Percentiles rank a stretch among this genome's conserved stretches.
phyloP scores from a whole-genome alignment of 2,888 invertebrate species.

The Meteorus cinctellus region DNA sequence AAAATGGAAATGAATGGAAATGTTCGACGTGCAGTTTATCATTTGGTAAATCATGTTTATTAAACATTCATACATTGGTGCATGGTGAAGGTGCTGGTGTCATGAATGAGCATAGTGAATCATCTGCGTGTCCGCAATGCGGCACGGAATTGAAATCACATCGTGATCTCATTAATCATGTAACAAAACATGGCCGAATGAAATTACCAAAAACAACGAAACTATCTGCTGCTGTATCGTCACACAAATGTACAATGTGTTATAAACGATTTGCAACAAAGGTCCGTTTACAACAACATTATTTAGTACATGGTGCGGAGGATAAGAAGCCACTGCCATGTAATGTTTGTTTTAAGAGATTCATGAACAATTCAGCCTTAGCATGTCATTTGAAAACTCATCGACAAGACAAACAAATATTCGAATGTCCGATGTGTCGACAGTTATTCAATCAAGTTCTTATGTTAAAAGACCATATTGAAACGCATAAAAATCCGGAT shows the following conservation, averaged over 20 bases:
- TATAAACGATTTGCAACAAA: conserved; percentile 79
- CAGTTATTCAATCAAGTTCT: conserved; percentile 80
- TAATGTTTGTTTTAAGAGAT: conserved; percentile 79
- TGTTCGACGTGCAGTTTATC: conserved; percentile 70
- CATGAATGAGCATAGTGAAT: conserved; percentile 59
- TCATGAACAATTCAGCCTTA: conserved; percentile 83
- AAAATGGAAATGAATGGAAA: conserved; percentile 68
- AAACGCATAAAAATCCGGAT: conserved; percentile 77
- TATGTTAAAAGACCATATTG: conserved; percentile 80
- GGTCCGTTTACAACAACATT: conserved; percentile 79
- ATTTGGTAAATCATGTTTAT: conserved; percentile 72
- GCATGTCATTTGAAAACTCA: conserved; percentile 84
- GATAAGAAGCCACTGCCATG: conserved; percentile 83
- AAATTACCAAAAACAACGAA: conserved; percentile 63
- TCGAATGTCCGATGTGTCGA: conserved; percentile 84
- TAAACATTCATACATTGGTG: conserved; percentile 75
- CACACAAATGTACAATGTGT: conserved; percentile 79
- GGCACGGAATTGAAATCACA: conserved; percentile 62
- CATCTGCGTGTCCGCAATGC: conserved; percentile 64
- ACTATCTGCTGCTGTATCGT: conserved; percentile 67
- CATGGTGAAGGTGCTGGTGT: conserved; percentile 66
- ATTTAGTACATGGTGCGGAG: conserved; percentile 80
- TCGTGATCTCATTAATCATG: conserved; percentile 74
- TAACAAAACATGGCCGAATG: conserved; percentile 71
- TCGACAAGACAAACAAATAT: conserved; percentile 77